These are phyloP conservation scores for Ambastaia sidthimunki DNA, from an alignment of 2,797 vertebrate genomes.

Conservation along the genomic window DNA sequence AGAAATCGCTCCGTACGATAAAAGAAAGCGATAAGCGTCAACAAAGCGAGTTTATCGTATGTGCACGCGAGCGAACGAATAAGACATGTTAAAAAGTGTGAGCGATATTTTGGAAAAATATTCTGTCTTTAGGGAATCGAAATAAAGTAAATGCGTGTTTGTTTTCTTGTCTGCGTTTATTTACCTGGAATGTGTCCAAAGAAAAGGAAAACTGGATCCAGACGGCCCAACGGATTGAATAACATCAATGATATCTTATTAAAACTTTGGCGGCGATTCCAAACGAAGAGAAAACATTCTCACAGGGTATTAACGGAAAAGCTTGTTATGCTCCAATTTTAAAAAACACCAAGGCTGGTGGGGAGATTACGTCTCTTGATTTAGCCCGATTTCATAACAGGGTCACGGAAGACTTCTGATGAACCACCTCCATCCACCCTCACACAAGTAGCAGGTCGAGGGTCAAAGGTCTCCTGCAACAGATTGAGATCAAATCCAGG, in stretches of 20 bases:
- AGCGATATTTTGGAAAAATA: slow-evolving; percentile 17
- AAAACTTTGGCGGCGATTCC: slow-evolving; percentile 50
- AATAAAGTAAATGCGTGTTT: slow-evolving; percentile 61
- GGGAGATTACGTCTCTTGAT: slow-evolving; percentile 23
- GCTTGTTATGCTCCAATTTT: slow-evolving; percentile 45
- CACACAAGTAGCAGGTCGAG: neutral
- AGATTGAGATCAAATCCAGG: slow-evolving; percentile 37
- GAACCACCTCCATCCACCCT: slow-evolving; percentile 19
- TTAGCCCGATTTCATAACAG: slow-evolving; percentile 30
- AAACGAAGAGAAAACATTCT: slow-evolving; percentile 40
- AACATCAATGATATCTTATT: slow-evolving; percentile 59
- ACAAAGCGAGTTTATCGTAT: neutral
- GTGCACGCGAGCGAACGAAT: neutral
- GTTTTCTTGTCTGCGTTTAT: slow-evolving; percentile 57
- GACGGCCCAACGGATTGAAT: slow-evolving; percentile 50
- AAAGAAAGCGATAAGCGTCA: too few relatives aligned
- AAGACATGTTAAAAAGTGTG: neutral
- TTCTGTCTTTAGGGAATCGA: slow-evolving; percentile 48
- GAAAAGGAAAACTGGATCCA: slow-evolving; percentile 35
- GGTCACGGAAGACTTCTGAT: slow-evolving; percentile 24
- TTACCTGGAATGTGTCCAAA: slow-evolving; percentile 59
- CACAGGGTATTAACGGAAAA: slow-evolving; percentile 48
- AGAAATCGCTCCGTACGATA: neutral
- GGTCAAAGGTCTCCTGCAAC: slow-evolving; percentile 6
- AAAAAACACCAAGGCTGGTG: slow-evolving; percentile 23